Evolutionary conservation across 2,113 vertebrate species (phyloP), one percentile per base, ranked within the genome.

Genomic region (Zosterops borbonicus): DNA sequence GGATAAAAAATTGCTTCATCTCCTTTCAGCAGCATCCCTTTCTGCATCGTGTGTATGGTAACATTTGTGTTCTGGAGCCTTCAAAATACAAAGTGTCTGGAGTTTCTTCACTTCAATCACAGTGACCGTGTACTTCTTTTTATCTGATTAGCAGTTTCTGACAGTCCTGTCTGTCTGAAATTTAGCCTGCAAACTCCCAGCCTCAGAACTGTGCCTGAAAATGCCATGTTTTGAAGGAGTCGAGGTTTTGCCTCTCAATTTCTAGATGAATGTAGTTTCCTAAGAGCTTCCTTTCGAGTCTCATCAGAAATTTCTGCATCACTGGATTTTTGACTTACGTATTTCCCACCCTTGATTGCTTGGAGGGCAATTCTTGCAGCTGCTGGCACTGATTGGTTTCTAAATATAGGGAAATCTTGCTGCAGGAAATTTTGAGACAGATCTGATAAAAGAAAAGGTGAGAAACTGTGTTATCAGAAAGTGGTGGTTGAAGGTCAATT

Each of bases 381-480:
- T 91, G 49, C 81, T 89, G 81, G 62, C 84, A 85, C 91, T 87
- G 92, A 87, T 79, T 87, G 89, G 77, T 91, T 95, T 96, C 93
- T 97, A 96, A 95, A 91, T 89, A 91, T 89, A 95, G 70, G 91
- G 81, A 96, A 87, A 92, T 92, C 62, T 64, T 84, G 44, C 87
- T 92, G 69, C 60, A 64, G 83, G 62, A 91, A 75, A 41, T 92
- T 89, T 37, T 64, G 75, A 95, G 83, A 76, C 37, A 28, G 70
- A 89, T 89, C 60, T 89, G 87, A 94, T 95, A 83, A 74, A 88
- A 64, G 64, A 63, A 78, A 73, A 91, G 81, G 87, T 95, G 84
- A 94, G 81, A 69, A 95, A 76, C 81, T 92, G 35, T 69, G 58
- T 91, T 92, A 95, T 60, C 83, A 87, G 67, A 60, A 87, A 85